These are phyloP conservation scores for Eurytoma californica DNA, from an alignment of 2,888 invertebrate species.

Conservation along the genomic window DNA sequence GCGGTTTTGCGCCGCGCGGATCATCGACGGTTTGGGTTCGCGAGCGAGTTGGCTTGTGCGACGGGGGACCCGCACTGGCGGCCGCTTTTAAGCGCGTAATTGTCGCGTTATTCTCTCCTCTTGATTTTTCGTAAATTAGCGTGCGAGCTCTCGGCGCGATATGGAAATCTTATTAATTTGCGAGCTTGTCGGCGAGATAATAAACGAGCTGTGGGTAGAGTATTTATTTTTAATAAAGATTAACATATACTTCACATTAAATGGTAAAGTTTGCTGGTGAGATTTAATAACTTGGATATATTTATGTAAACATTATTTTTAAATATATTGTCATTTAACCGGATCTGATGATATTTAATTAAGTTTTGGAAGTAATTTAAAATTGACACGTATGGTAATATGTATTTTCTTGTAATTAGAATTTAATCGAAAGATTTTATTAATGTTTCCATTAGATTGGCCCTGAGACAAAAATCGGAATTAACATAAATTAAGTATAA, in stretches of 20 bases:
- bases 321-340: no score
- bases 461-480: background rate
- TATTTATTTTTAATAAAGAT: no score
- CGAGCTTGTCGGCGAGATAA: no score
- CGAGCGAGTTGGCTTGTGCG: conserved; percentile 26
- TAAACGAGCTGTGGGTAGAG: no score
- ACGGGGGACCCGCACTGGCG: background rate
- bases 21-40: conserved; percentile 10
- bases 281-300: no score
- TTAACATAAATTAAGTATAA: conserved; percentile 16
- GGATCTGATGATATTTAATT: no score
- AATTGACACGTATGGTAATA: background rate
- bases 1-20: conserved; percentile 2
- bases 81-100: conserved; percentile 19
- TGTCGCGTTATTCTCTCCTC: conserved; percentile 38
- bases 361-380: no score
- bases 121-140: conserved; percentile 4
- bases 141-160: no score
- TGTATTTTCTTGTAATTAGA: background rate
- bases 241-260: no score
- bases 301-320: no score
- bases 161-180: no score
- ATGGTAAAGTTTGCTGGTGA: no score
- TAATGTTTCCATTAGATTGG: background rate
- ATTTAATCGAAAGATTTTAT: background rate